A percentile compares a stretch with the other conserved stretches of the same genome.
These are phyloP conservation scores for Acanthornis magna DNA, from an alignment of 2,797 vertebrate genomes.

Conservation along the genomic window DNA sequence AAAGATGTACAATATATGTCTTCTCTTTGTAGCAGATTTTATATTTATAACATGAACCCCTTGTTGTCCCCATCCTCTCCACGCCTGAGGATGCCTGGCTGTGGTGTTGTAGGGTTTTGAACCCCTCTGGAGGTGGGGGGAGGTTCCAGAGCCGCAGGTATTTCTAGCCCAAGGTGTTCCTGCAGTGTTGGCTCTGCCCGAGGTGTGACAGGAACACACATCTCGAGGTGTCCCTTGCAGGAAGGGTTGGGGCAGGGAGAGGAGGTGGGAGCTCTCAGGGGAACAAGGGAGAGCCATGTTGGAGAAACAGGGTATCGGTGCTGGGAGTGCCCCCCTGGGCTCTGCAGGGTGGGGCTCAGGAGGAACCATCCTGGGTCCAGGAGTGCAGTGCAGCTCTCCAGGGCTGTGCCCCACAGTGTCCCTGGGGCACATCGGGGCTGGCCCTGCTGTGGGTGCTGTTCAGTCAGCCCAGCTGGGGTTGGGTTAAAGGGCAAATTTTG, in stretches of 20 bases:
- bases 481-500: neutral
- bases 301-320: neutral
- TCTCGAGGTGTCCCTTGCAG: neutral
- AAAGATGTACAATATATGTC: conserved; percentile 77
- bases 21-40: conserved; percentile 81
- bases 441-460: neutral
- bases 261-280: neutral
- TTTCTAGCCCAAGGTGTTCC: neutral
- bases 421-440: neutral
- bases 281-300: fast-evolving
- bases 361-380: fast-evolving
- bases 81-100: neutral
- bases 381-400: too few relatives aligned
- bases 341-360: neutral
- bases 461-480: neutral
- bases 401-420: neutral
- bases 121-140: neutral
- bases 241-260: neutral
- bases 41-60: conserved; percentile 75
- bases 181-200: neutral
- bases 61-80: neutral
- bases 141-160: neutral
- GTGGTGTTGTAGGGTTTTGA: neutral
- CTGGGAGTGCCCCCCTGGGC: neutral
- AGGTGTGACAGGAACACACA: fast-evolving